Percentiles rank a stretch among this genome's conserved stretches.
Evolutionary conservation across 2,797 vertebrate species (phyloP).

Genomic region (Cyprinella venusta): DNA sequence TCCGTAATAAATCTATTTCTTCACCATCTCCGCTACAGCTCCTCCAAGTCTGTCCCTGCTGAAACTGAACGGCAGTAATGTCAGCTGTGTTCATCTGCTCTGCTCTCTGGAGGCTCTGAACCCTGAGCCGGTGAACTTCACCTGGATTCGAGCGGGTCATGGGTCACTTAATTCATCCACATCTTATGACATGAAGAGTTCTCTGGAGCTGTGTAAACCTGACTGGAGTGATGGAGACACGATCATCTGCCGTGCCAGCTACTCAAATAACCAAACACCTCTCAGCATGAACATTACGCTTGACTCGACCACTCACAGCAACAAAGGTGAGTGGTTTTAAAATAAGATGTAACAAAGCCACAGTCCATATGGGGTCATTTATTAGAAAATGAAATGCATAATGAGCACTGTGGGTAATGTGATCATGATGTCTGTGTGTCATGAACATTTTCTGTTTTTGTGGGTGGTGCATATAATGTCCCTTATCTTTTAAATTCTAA

Average conservation of each 20-base stretch:
- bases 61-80: constrained; percentile 22
- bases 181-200: constrained; percentile 9
- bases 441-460: too few species aligned
- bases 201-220: constrained; percentile 44
- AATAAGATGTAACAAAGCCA: too few species aligned
- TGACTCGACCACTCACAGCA: too few species aligned
- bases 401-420: neutral
- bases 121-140: constrained; percentile 46
- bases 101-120: constrained; percentile 41
- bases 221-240: constrained; percentile 47
- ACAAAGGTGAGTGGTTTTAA: neutral
- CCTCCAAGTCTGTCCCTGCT: constrained; percentile 35
- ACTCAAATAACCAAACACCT: neutral
- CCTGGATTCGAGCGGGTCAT: constrained; percentile 41
- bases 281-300: neutral
- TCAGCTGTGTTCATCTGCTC: constrained; percentile 52
- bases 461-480: too few species aligned
- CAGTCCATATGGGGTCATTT: too few species aligned
- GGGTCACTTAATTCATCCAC: neutral
- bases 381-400: neutral
- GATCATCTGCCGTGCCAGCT: constrained; percentile 29
- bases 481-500: neutral
- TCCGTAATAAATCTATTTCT: too few species aligned
- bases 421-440: neutral
- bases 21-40: neutral